Percentiles rank a stretch among this genome's conserved stretches.
Evolutionary conservation across 2,888 invertebrate genomes (phyloP).

Genomic region (Phytoseiulus persimilis): DNA sequence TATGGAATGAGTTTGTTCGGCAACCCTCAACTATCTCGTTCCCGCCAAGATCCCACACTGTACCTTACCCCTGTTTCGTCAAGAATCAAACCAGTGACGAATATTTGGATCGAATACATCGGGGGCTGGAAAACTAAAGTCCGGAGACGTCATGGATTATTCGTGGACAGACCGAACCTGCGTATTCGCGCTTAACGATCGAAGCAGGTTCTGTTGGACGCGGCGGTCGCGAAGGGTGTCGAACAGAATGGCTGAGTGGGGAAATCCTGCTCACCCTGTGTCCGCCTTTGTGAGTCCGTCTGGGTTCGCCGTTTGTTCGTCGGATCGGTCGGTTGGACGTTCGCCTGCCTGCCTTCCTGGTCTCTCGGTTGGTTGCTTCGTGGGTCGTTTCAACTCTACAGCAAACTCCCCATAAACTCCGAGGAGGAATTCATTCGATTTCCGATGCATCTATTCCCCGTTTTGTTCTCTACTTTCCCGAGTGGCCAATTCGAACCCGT

Average conservation of each 20-base stretch:
- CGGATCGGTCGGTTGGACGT: not conserved
- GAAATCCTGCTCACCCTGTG: not conserved
- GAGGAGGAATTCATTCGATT: not conserved
- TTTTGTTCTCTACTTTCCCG: not conserved
- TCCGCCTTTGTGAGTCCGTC: not conserved
- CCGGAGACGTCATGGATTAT: too few relatives aligned
- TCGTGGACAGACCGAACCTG: not conserved
- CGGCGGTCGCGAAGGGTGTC: not conserved
- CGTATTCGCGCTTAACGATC: not conserved
- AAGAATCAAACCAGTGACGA: too few relatives aligned
- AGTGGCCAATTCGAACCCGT: not conserved
- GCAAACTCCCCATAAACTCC: not conserved
- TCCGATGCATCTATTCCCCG: conserved; percentile 5
- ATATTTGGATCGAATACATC: too few relatives aligned
- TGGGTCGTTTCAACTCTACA: not conserved
- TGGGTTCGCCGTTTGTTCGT: not conserved
- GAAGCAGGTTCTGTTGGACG: not conserved
- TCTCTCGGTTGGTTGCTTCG: not conserved
- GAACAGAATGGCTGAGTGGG: not conserved
- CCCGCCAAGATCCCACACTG: too few relatives aligned
- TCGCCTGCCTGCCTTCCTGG: not conserved
- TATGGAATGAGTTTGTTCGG: too few relatives aligned
- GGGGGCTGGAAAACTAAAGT: too few relatives aligned
- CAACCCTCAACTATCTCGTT: too few relatives aligned
- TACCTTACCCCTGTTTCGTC: too few relatives aligned